Percentiles rank a stretch among this genome's conserved stretches.
phyloP scores from a whole-genome alignment of 2,888 invertebrate genomes.

The Epistrophella euchroma region DNA sequence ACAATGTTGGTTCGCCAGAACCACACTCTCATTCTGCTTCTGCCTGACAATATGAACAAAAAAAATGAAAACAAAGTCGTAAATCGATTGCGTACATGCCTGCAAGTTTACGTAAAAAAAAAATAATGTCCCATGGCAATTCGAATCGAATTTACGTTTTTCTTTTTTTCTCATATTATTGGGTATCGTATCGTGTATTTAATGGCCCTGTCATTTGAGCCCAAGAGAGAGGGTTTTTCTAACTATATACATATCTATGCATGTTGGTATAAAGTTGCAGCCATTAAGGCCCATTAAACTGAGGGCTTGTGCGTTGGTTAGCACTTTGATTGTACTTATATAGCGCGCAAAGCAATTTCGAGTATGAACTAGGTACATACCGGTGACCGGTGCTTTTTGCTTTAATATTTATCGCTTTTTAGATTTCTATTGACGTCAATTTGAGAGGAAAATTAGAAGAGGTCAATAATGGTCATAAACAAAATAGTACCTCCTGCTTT shows the following conservation, averaged over 20 bases:
- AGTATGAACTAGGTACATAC: constrained; percentile 55
- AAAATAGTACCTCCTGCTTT: constrained; percentile 35
- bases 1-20: constrained; percentile 12
- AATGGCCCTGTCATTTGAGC: constrained; percentile 56
- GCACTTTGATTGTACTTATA: constrained; percentile 63
- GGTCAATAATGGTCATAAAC: constrained; percentile 66
- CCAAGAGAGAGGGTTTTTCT: constrained; percentile 16
- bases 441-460: constrained; percentile 72
- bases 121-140: constrained; percentile 47
- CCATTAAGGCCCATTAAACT: constrained; percentile 68
- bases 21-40: neutral
- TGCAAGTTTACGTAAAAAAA: constrained; percentile 14
- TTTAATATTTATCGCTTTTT: constrained; percentile 70
- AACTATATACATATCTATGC: neutral
- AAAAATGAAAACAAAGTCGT: constrained; percentile 27
- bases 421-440: constrained; percentile 71
- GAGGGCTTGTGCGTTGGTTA: constrained; percentile 62
- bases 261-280: constrained; percentile 34
- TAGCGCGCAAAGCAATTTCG: constrained; percentile 53
- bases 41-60: neutral
- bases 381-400: constrained; percentile 28
- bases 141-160: constrained; percentile 60
- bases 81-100: constrained; percentile 56
- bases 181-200: constrained; percentile 44
- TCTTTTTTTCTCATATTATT: constrained; percentile 47